Conservation (phyloP, 64 coral and sea anemone genomes). For the Montipora foliosa region DNA sequence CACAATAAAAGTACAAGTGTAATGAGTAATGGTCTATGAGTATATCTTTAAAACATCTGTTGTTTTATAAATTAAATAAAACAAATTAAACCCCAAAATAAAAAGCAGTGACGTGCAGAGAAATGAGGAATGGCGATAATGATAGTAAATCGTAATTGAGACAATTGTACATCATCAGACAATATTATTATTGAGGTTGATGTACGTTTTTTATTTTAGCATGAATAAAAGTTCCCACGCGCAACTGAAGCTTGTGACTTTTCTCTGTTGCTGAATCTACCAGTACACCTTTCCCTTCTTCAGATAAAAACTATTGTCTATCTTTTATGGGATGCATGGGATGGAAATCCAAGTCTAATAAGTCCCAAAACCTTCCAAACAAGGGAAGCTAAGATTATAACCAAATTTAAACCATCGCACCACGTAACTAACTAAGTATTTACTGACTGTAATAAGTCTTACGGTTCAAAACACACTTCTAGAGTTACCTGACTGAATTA, state of each 20-base stretch:
- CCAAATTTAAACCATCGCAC: background rate
- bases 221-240: too few species aligned
- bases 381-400: background rate
- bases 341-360: background rate
- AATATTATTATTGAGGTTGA: background rate
- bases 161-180: background rate
- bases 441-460: background rate
- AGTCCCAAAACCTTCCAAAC: background rate
- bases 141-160: background rate
- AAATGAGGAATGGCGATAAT: background rate
- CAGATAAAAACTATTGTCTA: background rate
- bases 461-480: background rate
- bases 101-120: background rate
- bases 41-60: too few species aligned
- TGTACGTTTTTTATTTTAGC: too few species aligned
- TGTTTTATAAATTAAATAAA: too few species aligned
- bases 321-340: background rate
- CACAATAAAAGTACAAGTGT: too few species aligned
- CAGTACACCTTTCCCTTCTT: too few species aligned
- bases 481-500: constrained; percentile 16
- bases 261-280: too few species aligned
- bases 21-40: too few species aligned
- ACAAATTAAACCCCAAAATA: too few species aligned
- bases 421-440: background rate
- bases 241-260: too few species aligned